phyloP scores from a whole-genome alignment of 2,113 vertebrate genomes.

The Microtus ochrogaster region DNA sequence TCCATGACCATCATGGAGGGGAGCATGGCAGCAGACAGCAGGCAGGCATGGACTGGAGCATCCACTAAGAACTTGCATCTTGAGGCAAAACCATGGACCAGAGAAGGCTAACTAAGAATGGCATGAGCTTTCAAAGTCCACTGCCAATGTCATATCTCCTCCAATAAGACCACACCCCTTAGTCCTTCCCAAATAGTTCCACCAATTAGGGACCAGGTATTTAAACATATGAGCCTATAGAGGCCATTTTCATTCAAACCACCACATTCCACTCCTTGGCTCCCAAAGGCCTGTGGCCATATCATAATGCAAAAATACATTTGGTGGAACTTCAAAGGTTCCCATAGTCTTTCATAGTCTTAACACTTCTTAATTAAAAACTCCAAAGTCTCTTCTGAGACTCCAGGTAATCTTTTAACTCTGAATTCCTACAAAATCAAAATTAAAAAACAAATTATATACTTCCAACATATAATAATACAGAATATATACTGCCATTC shows the following conservation, averaged over 20 bases:
- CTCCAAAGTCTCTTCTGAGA: not conserved
- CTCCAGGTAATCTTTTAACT: not conserved
- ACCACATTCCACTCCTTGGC: not conserved
- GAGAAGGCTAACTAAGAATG: not conserved
- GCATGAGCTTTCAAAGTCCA: not conserved
- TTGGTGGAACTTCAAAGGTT: not conserved
- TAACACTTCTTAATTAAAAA: not conserved
- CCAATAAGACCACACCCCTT: not conserved
- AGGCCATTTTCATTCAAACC: not conserved
- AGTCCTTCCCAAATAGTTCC: not conserved
- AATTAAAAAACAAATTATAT: not conserved
- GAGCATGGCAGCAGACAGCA: not conserved
- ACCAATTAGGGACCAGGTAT: not conserved
- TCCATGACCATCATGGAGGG: not conserved
- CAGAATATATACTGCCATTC: not conserved
- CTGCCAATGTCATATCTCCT: not conserved
- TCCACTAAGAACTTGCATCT: not conserved
- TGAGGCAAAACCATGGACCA: not conserved
- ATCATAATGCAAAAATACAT: not conserved
- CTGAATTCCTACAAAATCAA: not conserved
- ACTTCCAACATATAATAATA: not conserved
- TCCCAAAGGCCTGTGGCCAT: not conserved
- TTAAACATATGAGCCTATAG: not conserved
- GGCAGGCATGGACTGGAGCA: not conserved
- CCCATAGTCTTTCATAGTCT: not conserved